A percentile compares a stretch with the other conserved stretches of the same genome.
Conservation (phyloP, 2,888 invertebrate genomes). For the Gari tellinella region DNA sequence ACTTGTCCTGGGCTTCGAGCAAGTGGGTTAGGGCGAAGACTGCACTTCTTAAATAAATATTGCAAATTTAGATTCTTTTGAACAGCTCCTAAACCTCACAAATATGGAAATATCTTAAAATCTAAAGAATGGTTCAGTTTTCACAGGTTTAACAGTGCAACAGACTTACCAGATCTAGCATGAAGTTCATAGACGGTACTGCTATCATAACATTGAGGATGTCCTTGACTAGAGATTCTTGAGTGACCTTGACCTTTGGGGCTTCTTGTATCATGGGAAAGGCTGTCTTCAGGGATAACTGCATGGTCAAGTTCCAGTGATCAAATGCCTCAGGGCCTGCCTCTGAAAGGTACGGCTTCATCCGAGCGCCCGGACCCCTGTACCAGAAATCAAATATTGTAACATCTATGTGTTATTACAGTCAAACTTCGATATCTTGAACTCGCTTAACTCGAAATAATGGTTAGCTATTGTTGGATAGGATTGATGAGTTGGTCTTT, state of each 20-base stretch:
- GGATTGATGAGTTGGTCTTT: no score
- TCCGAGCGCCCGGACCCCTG: conserved; percentile 73
- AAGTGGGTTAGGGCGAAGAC: no score
- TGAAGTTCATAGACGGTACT: conserved; percentile 77
- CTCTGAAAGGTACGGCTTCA: conserved; percentile 78
- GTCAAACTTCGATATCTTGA: not conserved
- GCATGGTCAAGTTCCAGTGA: conserved; percentile 64
- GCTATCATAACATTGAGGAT: conserved; percentile 78
- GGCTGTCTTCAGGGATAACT: conserved; percentile 63
- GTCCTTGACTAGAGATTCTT: conserved; percentile 69
- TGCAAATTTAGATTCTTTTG: no score
- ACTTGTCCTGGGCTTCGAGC: no score
- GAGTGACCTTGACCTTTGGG: conserved; percentile 51
- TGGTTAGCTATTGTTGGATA: no score
- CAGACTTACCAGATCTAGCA: conserved; percentile 71
- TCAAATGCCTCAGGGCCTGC: conserved; percentile 77
- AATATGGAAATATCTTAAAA: no score
- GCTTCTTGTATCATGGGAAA: conserved; percentile 53
- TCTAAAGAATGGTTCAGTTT: no score
- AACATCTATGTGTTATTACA: not conserved
- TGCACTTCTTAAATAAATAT: no score
- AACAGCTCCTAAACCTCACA: no score
- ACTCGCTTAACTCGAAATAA: no score
- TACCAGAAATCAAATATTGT: conserved; percentile 2
- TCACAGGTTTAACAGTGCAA: no score